Conservation (phyloP, 2,797 vertebrate species). For the Halcyon smyrnensis region DNA sequence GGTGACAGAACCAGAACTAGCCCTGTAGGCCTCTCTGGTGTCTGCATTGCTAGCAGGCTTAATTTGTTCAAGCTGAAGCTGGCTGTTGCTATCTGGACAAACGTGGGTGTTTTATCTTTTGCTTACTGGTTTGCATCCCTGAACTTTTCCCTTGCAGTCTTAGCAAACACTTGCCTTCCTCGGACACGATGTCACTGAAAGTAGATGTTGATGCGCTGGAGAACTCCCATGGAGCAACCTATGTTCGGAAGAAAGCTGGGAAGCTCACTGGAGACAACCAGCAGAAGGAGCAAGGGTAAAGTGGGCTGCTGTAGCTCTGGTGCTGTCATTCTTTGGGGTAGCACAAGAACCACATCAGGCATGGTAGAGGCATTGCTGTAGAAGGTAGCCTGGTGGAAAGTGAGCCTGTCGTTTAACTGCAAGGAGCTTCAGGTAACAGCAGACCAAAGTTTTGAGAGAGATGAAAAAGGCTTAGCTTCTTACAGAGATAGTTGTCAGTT, state of each 20-base stretch:
- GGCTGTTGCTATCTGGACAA: background rate
- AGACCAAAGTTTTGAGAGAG: background rate
- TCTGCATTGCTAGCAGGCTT: background rate
- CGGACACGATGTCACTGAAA: constrained; percentile 93
- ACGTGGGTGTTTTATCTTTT: background rate
- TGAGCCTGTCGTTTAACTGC: background rate
- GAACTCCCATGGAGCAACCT: constrained; percentile 95
- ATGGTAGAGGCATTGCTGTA: background rate
- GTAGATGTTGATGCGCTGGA: constrained; percentile 96
- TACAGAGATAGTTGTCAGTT: background rate
- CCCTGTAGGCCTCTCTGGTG: background rate
- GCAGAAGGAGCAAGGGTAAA: constrained; percentile 90
- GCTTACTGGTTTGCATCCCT: constrained; percentile 56
- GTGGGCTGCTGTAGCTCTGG: background rate
- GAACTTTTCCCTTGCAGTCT: constrained; percentile 82
- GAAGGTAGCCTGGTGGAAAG: background rate
- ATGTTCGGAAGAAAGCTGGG: constrained; percentile 92
- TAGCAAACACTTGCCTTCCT: constrained; percentile 94
- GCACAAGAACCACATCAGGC: background rate
- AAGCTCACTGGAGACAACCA: constrained; percentile 89
- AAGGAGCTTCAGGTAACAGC: background rate
- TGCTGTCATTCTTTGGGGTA: background rate
- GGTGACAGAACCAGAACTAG: background rate
- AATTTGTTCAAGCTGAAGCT: background rate
- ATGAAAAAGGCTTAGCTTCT: background rate